Evolutionary conservation across 2,113 vertebrate genomes (phyloP), one percentile per base, ranked within the genome.

Genomic region (Acanthisitta chloris): DNA sequence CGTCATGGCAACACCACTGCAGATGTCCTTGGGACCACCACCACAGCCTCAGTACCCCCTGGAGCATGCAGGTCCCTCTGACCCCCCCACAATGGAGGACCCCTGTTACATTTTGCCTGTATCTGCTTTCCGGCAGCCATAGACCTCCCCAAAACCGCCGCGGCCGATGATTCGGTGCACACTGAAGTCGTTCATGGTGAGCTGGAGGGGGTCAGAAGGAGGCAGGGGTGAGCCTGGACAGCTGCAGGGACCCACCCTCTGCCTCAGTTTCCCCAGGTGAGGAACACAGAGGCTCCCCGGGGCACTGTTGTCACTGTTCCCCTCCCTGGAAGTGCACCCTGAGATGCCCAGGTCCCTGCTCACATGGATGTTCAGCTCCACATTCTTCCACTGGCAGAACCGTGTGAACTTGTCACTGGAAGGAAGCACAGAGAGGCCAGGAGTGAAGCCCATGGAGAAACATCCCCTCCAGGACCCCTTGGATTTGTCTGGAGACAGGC

Each of bases 351-450:
- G 67, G 19, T 45, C 79, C 49, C 80, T 19, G 64, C 98, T 98
- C 96, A 98, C 98, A 11, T 98, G 98, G 92, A 98, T 98, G 94
- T 98, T 98, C 81, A 98, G 97, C 66, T 98, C 98, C 86, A 98
- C 98, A 1, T 98, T 98, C 96, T 98, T 98, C 98, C 98, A 98
- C 86, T 98, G 98, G 94, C 98, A 98, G 93, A 98, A 98, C 13
- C 98, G 95, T 0, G 98, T 98, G 97, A 98, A 98, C 77, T 98
- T 98, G 88, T 98, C 98, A 0, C 98, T 98, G 92, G n/a, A 91
- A 96, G 12, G 83, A 88, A 96, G 86, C 59, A 33, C 25, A 92
- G 67, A 76, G 62, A 87, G 70, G 69, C 42, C 8, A 34, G 55
- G 62, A 71, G 71, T 93, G 88, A 71, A 76, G 67, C 40, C 28